phyloP scores from a whole-genome alignment of 2,888 invertebrate species.

The Archips crataeganus region DNA sequence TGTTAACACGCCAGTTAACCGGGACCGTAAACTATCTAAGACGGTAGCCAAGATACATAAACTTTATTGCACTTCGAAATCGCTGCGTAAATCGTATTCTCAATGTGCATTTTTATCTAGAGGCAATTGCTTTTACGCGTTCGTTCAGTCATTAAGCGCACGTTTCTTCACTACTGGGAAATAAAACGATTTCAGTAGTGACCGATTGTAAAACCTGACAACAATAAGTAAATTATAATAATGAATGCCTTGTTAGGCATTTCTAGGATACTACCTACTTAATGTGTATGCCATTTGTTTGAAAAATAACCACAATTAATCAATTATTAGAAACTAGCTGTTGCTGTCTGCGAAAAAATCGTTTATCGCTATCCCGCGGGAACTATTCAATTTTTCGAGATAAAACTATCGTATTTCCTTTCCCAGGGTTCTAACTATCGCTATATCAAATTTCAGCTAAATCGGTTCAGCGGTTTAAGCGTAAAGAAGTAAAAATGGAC shows the following conservation, averaged over 20 bases:
- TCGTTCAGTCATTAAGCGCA: slow-evolving; percentile 1
- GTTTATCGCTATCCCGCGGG: too few species aligned
- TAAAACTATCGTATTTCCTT: too few species aligned
- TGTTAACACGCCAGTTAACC: slow-evolving; percentile 53
- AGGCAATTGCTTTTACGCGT: slow-evolving; percentile 4
- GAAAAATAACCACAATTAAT: too few species aligned
- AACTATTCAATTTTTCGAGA: too few species aligned
- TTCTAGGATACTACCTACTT: too few species aligned
- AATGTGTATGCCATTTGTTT: background rate
- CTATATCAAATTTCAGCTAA: too few species aligned
- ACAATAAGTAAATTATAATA: background rate
- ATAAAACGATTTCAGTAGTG: background rate
- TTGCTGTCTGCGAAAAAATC: too few species aligned
- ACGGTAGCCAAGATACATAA: slow-evolving; percentile 51
- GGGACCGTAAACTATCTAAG: slow-evolving; percentile 56
- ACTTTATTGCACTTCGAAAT: slow-evolving; percentile 53
- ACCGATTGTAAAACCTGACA: background rate
- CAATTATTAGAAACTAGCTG: too few species aligned
- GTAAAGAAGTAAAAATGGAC: too few species aligned
- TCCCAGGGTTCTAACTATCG: too few species aligned
- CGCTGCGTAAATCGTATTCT: slow-evolving; percentile 31
- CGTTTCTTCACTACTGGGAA: background rate
- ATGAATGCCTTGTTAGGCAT: background rate
- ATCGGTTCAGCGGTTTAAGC: too few species aligned
- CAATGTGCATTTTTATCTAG: slow-evolving; percentile 20